phyloP scores from a whole-genome alignment of 2,888 invertebrate species.

The Mythimna ferrago region DNA sequence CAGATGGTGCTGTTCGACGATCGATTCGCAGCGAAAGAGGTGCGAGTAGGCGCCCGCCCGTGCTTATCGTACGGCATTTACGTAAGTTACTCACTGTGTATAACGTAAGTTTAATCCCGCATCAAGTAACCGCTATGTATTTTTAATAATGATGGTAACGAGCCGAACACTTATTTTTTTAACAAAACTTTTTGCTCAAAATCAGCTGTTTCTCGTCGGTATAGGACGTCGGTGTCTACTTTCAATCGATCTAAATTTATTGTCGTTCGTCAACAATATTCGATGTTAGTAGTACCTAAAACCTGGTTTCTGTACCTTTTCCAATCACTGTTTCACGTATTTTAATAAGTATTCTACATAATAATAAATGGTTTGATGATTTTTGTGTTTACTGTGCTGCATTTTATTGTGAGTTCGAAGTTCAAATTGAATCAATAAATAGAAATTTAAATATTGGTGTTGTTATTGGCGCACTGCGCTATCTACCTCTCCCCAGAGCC shows the following conservation, averaged over 20 bases:
- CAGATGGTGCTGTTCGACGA: slow-evolving; percentile 65
- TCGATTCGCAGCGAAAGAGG: slow-evolving; percentile 70
- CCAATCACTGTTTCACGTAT: slow-evolving; percentile 86
- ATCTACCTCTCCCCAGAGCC: background rate
- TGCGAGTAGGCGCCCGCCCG: slow-evolving; percentile 82
- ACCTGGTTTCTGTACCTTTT: slow-evolving; percentile 81
- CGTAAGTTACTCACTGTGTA: slow-evolving; percentile 88
- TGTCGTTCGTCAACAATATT: slow-evolving; percentile 78
- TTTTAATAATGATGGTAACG: slow-evolving; percentile 82
- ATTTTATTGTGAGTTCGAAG: slow-evolving; percentile 91
- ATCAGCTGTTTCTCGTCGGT: slow-evolving; percentile 82
- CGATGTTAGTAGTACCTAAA: slow-evolving; percentile 82
- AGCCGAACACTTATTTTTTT: slow-evolving; percentile 88
- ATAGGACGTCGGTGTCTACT: slow-evolving; percentile 69
- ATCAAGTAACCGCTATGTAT: slow-evolving; percentile 87
- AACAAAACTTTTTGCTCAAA: slow-evolving; percentile 89
- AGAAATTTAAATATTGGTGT: slow-evolving; percentile 87
- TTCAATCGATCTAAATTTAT: slow-evolving; percentile 76
- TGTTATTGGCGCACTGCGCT: slow-evolving; percentile 78
- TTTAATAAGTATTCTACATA: slow-evolving; percentile 82
- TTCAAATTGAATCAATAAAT: slow-evolving; percentile 91
- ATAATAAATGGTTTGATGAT: slow-evolving; percentile 85
- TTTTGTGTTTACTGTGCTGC: slow-evolving; percentile 90
- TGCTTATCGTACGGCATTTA: slow-evolving; percentile 86
- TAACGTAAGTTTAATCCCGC: slow-evolving; percentile 88